Evolutionary conservation across 2,797 vertebrate genomes (phyloP), one percentile per base, ranked within the genome.

Genomic region (Phalloptychus januarius): DNA sequence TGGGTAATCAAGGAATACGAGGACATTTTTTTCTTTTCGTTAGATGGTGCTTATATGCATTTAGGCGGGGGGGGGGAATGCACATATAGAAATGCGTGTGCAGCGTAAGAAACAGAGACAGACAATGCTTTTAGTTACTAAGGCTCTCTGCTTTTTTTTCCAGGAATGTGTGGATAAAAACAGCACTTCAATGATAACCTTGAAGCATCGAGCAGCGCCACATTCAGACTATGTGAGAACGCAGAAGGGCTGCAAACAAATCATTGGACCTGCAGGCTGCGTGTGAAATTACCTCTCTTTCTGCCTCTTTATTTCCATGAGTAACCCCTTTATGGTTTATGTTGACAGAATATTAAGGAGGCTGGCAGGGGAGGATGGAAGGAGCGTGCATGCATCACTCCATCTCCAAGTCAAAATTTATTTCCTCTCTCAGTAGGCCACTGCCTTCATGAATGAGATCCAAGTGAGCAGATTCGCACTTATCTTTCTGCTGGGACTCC

Each of bases 331-430:
- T 85, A 88, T 89, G 88, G 89, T 88, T 87, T 88, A 82, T 88
- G 89, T 91, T 93, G 92, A 94, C 88, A 85, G 92, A 93, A 93
- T 94, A 93, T 93, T 91, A 92, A 94, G 86, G 86, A 89, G 86
- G 80, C 78, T 13, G 70, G 84, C 48, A 74, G 83, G 84, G 84
- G 84, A 80, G 86, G 75, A 87, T 78, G 71, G 61, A 79, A 83
- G 83, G 81, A 71, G 80, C 69, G 63, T 69, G 83, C 77, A 87
- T 89, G 90, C 91, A 83, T 90, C 89, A 77, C 79, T 91, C 79
- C 63, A 84, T 89, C 83, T 85, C 63, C 40, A 25, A 78, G 46
- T 85, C 80, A 79, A 74, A 83, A 76, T 20, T 86, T 79, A 85
- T 85, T 90, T 75, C 52, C 77, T 81, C 75, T 75, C 80, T 86